These are phyloP conservation scores for Ancistrus triradiatus DNA, from an alignment of 2,113 vertebrate species.

Conservation along the genomic window DNA sequence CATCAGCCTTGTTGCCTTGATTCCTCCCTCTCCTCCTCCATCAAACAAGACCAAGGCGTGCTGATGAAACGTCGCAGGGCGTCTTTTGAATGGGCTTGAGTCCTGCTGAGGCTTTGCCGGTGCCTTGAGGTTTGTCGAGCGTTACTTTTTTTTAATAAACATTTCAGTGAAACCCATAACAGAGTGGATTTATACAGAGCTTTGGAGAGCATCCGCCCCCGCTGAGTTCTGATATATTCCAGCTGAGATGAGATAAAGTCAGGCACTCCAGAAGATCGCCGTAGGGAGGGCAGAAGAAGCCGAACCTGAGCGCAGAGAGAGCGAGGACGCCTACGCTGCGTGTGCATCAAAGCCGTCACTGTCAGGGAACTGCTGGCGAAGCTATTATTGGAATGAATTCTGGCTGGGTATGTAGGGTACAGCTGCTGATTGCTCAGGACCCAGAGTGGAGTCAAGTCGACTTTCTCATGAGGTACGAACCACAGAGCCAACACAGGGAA, in stretches of 20 bases:
- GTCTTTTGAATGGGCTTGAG: constrained; percentile 57
- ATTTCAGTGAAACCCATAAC: constrained; percentile 28
- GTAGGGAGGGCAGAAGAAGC: constrained; percentile 6
- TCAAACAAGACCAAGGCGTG: constrained; percentile 42
- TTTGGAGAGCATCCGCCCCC: constrained; percentile 31
- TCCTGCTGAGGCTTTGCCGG: constrained; percentile 56
- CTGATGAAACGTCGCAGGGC: constrained; percentile 54
- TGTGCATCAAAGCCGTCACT: constrained; percentile 18
- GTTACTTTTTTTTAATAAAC: constrained; percentile 20
- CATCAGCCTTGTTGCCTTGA: constrained; percentile 36
- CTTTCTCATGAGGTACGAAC: no score
- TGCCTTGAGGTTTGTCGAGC: constrained; percentile 54
- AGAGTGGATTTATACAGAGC: constrained; percentile 31
- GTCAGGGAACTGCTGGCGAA: constrained; percentile 8
- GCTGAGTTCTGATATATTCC: constrained; percentile 34
- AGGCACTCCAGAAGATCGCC: constrained; percentile 14
- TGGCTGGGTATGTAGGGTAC: background rate
- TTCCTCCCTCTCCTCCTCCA: constrained; percentile 47
- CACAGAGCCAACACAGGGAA: no score
- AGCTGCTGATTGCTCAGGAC: no score
- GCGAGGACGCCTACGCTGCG: constrained; percentile 12
- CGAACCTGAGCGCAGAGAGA: constrained; percentile 14
- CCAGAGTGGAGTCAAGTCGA: no score
- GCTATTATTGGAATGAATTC: constrained; percentile 6
- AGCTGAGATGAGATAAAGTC: constrained; percentile 38